phyloP scores from a whole-genome alignment of 2,113 vertebrate species.

The Neogale vison region DNA sequence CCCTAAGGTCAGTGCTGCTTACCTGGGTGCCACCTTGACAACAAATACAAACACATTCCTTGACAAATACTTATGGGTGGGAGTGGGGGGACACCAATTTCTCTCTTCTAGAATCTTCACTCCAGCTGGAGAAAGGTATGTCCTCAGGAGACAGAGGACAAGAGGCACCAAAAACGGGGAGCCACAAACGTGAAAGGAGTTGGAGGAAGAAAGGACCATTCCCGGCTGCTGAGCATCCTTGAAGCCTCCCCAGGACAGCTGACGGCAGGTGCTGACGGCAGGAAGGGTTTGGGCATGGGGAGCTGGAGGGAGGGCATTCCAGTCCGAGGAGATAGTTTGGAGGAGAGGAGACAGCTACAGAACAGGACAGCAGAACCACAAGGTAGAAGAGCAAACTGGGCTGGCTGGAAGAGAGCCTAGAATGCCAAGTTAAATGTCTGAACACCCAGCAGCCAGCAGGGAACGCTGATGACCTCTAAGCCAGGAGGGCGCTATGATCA shows the following conservation, averaged over 20 bases:
- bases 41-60: neutral
- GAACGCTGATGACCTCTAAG: neutral
- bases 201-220: neutral
- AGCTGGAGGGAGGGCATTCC: neutral
- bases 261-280: neutral
- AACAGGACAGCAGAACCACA: neutral
- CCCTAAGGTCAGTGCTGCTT: neutral
- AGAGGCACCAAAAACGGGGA: neutral
- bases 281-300: neutral
- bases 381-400: neutral
- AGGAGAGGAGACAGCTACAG: neutral
- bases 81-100: neutral
- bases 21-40: too few species aligned
- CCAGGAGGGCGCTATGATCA: neutral
- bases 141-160: neutral
- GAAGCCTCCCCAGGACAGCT: neutral
- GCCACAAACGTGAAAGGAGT: neutral
- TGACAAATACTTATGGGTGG: neutral
- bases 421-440: neutral
- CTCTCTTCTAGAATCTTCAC: neutral
- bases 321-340: neutral
- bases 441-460: too few species aligned
- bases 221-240: accelerated
- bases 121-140: neutral
- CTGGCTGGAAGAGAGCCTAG: neutral